Evolutionary conservation across 2,888 invertebrate genomes (phyloP), one percentile per base, ranked within the genome.

Genomic region (Noctua janthina): DNA sequence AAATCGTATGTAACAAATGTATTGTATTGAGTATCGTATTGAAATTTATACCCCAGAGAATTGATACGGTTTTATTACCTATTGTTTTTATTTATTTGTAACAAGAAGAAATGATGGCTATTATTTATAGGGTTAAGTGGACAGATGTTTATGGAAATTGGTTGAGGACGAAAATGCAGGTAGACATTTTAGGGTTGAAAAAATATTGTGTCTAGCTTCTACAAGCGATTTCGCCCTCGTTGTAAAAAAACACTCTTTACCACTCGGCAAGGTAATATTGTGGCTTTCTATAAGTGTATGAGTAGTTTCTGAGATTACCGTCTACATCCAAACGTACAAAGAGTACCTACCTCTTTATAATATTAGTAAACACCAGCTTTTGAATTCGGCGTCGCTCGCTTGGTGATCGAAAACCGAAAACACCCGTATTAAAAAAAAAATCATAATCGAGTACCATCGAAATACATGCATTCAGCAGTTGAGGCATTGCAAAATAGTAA

Each of bases 41-140:
- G 88, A 88, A 83, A 89, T 76, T 67, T 82, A 80, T 80, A n/a
- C 82, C 59, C 76, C 49, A 0, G 82, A 82, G 76, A 75, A 80
- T 76, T 78, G 79, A 81, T 81, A 74, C 76, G 46, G 72, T 84
- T 84, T 87, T 85, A 87, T 68, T 46, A 68, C 49, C 68, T 17
- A 46, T 79, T 85, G 81, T 51, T 83, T 86, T 79, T 81, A 68
- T 76, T 84, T 82, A 77, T 79, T 75, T 75, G 69, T 79, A 82
- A 82, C 79, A n/a, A 79, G 69, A 80, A 84, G 46, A 67, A 79
- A 87, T 83, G 79, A 62, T 49, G 11, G 39, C 17, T 80, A 73
- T 87, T 76, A 82, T 86, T 85, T 80, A 77, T 66, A 71, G 70
- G 89, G 35, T 76, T 83, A 20, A 59, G 11, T 13, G 62, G 46